Conservation (phyloP, 2,113 vertebrate species). For the Nipponia nippon region DNA sequence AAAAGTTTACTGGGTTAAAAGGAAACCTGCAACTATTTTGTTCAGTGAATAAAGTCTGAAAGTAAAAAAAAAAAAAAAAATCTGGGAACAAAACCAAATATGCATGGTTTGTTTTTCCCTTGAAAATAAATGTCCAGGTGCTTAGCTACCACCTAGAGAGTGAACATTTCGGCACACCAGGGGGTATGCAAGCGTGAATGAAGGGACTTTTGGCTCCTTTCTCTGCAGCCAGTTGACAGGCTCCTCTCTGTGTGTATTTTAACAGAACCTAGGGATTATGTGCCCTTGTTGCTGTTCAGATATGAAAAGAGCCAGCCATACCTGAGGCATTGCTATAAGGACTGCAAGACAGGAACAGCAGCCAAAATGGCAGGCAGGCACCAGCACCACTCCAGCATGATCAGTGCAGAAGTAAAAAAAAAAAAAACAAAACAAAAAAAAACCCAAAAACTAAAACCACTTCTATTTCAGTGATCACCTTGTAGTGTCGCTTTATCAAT, state of each 20-base stretch:
- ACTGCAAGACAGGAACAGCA: neutral
- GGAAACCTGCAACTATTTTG: neutral
- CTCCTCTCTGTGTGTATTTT: neutral
- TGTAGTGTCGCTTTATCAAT: neutral
- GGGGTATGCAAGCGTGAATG: neutral
- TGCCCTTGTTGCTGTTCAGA: neutral
- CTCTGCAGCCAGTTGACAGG: neutral
- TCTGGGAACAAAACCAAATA: neutral
- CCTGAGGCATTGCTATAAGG: neutral
- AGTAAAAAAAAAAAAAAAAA: neutral
- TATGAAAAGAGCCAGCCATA: neutral
- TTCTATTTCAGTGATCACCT: neutral
- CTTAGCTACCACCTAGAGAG: neutral
- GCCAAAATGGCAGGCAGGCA: neutral
- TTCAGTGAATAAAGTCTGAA: neutral
- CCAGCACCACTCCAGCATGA: neutral
- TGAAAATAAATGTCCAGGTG: neutral
- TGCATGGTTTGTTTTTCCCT: neutral
- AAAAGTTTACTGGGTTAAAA: conserved; percentile 2
- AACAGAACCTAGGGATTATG: neutral
- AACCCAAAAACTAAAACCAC: too few relatives aligned
- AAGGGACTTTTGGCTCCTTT: neutral
- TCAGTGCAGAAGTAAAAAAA: neutral
- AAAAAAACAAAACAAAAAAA: neutral
- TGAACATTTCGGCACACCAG: neutral